These are phyloP conservation scores for Carabus problematicus DNA, from an alignment of 2,888 invertebrate genomes.

Conservation along the genomic window DNA sequence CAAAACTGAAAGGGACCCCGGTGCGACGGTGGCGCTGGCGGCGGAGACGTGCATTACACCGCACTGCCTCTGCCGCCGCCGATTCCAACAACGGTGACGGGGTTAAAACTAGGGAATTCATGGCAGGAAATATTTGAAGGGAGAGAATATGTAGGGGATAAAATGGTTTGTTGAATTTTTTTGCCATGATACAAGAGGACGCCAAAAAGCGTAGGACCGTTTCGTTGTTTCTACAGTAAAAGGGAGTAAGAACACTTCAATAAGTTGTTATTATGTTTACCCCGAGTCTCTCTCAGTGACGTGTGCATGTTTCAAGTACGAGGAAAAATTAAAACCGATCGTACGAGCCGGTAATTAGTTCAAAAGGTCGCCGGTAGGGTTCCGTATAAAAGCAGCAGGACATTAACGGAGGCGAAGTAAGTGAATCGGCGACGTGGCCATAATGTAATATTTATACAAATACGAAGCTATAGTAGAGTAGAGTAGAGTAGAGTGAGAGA, in stretches of 20 bases:
- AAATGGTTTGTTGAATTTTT: constrained; percentile 44
- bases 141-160: constrained; percentile 37
- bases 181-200: constrained; percentile 33
- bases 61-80: too few relatives aligned
- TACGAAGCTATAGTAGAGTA: constrained; percentile 6
- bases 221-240: neutral
- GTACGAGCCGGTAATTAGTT: too few relatives aligned
- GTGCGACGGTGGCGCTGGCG: constrained; percentile 24
- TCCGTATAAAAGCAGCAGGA: constrained; percentile 2
- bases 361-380: too few relatives aligned
- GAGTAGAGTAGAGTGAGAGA: too few relatives aligned
- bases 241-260: neutral
- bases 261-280: neutral
- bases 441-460: constrained; percentile 37
- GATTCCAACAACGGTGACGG: constrained; percentile 1
- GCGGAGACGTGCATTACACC: neutral
- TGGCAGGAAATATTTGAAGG: constrained; percentile 46
- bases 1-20: constrained; percentile 46
- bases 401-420: constrained; percentile 21
- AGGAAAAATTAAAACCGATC: too few relatives aligned
- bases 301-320: too few relatives aligned
- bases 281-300: too few relatives aligned
- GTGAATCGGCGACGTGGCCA: constrained; percentile 15
- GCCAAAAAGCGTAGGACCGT: constrained; percentile 24
- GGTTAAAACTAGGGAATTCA: constrained; percentile 45